Evolutionary conservation across 1,140 invertebrate species (phyloP), one percentile per base, ranked within the genome.

Genomic region (Eumeta japonica): DNA sequence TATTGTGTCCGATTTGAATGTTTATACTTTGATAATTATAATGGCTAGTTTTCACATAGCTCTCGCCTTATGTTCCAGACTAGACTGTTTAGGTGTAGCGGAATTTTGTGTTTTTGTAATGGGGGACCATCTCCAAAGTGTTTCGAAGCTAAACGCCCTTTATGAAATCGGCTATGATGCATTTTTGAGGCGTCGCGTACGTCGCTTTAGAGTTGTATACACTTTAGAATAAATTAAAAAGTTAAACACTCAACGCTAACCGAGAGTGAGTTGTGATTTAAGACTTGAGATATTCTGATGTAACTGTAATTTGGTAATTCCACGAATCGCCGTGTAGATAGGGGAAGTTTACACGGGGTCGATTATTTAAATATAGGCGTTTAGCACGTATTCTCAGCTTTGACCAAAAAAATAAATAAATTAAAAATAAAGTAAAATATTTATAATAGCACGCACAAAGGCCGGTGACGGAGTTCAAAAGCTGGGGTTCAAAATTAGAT

Each of bases 321-420:
- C 51, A 49, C 35, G 35, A 48, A 42, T 39, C 19, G 35, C 49
- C 66, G 62, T 73, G 68, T 73, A 71, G 71, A 58, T 39, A 35
- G 68, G 68, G 68, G 68, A 73, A 72, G 58, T 73, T 73, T 71
- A 73, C 68, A 73, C 64, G 64, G 19, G 15, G 4, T n/a, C 50
- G 43, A 30, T 52, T 37, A 38, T 53, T 50, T n/a, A n/a, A n/a
- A n/a, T 41, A 33, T 65, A 66, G 55, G 56, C 53, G 48, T 61
- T 59, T 51, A 46, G 45, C 58, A 61, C 65, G 70, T 65, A 41
- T 55, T 48, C 41, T 50, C 52, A 57, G 65, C 64, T 68, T 70
- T 50, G 60, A 70, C 56, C 55, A 65, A 61, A 43, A 33, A 46
- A 45, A 45, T 43, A 15, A 50, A 40, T 48, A 39, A 52, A 57